These are phyloP conservation scores for Acanthaster planci DNA, from an alignment of 35 echinoderm and acorn worm genomes.

Conservation along the genomic window DNA sequence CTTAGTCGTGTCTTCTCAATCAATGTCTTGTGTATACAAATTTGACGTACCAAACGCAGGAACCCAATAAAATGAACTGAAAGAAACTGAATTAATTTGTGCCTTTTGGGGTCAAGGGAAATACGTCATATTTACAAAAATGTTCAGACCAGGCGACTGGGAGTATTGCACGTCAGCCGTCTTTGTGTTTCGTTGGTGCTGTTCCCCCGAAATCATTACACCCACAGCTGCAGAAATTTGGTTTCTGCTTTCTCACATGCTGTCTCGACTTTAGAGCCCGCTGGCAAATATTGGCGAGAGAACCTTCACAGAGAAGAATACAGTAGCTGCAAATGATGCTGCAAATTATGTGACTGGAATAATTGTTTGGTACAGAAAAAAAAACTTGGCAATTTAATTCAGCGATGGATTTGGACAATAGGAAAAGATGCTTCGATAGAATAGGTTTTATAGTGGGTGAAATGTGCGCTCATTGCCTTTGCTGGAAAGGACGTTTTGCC, in stretches of 20 bases:
- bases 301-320: not conserved
- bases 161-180: too few relatives aligned
- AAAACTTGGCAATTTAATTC: not conserved
- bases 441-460: not conserved
- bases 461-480: not conserved
- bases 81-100: too few relatives aligned
- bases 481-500: not conserved
- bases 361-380: not conserved
- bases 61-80: too few relatives aligned
- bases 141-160: too few relatives aligned
- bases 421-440: not conserved
- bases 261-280: not conserved
- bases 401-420: not conserved
- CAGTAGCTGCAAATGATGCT: too few relatives aligned
- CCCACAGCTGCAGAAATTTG: conserved; percentile 3
- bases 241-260: not conserved
- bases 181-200: too few relatives aligned
- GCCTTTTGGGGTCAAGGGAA: too few relatives aligned
- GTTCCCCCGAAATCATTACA: not conserved
- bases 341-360: not conserved
- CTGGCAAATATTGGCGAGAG: not conserved
- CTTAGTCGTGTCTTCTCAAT: too few relatives aligned
- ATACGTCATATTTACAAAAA: too few relatives aligned
- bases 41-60: too few relatives aligned
- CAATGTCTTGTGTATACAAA: too few relatives aligned